Conservation (phyloP, 2,888 invertebrate genomes). For the Bombylius major region DNA sequence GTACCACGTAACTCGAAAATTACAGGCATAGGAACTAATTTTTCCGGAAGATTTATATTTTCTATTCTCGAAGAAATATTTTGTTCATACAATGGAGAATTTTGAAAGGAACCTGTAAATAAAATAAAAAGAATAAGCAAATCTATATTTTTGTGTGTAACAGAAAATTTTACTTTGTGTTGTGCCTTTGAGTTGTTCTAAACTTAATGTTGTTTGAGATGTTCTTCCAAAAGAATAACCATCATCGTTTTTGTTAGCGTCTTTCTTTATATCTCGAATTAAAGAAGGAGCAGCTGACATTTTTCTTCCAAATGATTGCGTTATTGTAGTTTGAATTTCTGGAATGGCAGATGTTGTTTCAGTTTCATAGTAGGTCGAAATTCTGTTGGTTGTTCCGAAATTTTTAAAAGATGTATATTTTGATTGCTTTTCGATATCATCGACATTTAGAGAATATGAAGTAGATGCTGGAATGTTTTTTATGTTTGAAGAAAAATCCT, state of each 20-base stretch:
- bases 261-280: too few relatives aligned
- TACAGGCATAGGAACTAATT: too few relatives aligned
- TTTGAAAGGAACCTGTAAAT: too few relatives aligned
- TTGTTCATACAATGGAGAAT: too few relatives aligned
- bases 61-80: too few relatives aligned
- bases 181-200: too few relatives aligned
- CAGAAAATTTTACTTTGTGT: too few relatives aligned
- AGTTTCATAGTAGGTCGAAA: neutral
- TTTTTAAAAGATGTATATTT: neutral
- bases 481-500: too few relatives aligned
- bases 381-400: neutral
- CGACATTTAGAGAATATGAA: neutral
- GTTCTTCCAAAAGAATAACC: neutral
- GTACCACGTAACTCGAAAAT: too few relatives aligned
- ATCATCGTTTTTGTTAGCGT: neutral
- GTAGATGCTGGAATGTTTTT: neutral
- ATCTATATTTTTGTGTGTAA: too few relatives aligned
- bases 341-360: neutral
- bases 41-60: too few relatives aligned
- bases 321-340: neutral
- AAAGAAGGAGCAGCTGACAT: neutral
- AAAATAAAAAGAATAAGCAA: too few relatives aligned
- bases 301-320: neutral
- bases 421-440: neutral
- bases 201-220: slow-evolving; percentile 18